Evolutionary conservation across 2,888 invertebrate species (phyloP).

Genomic region (Julus scanicus): DNA sequence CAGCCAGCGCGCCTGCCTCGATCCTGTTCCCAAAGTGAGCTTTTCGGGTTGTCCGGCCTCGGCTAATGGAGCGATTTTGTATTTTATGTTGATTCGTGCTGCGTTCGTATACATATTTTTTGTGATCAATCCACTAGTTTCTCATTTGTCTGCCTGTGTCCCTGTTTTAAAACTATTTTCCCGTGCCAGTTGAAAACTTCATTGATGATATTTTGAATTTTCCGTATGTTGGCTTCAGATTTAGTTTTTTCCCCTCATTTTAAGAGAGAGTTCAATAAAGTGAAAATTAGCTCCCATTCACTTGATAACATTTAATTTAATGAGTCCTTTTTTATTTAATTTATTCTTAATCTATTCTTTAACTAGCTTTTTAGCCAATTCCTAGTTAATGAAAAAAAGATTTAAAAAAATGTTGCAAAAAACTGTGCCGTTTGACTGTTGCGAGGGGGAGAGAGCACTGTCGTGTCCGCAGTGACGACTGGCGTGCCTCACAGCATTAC

Average conservation of each 20-base stretch:
- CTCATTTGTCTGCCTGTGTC: neutral
- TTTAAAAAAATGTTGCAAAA: too few species aligned
- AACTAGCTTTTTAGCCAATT: too few species aligned
- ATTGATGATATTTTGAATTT: neutral
- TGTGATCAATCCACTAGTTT: neutral
- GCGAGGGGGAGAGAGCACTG: too few species aligned
- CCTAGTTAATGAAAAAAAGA: too few species aligned
- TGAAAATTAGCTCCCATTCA: neutral
- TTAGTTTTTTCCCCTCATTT: neutral
- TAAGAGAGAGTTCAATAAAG: neutral
- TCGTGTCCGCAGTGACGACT: too few species aligned
- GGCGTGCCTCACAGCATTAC: too few species aligned
- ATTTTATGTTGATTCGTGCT: slow-evolving; percentile 14
- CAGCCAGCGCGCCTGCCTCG: neutral
- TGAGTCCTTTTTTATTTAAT: too few species aligned
- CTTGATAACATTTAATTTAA: too few species aligned
- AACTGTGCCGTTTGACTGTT: too few species aligned
- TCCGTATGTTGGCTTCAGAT: neutral
- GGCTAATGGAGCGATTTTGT: neutral
- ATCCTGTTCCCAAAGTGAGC: slow-evolving; percentile 37
- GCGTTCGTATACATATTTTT: slow-evolving; percentile 31
- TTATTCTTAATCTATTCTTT: too few species aligned
- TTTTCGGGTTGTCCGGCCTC: neutral
- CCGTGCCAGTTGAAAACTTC: neutral
- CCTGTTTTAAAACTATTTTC: neutral